Evolutionary conservation across 2,113 vertebrate species (phyloP).

Genomic region (Ahaetulla prasina): DNA sequence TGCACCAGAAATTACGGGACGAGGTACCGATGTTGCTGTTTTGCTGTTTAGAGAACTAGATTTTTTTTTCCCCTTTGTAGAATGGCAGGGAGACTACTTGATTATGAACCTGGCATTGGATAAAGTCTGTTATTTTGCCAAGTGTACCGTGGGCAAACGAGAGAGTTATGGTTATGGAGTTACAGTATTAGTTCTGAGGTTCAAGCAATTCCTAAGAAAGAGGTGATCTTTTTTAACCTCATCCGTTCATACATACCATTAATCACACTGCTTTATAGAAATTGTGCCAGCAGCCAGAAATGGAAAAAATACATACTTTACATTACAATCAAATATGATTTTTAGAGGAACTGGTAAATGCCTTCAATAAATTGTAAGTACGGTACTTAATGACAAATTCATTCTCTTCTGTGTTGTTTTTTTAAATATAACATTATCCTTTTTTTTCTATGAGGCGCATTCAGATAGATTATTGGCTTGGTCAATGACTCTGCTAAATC

Average conservation of each 20-base stretch:
- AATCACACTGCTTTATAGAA: background rate
- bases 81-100: background rate
- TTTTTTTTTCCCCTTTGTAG: background rate
- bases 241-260: background rate
- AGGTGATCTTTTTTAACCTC: background rate
- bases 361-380: background rate
- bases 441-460: background rate
- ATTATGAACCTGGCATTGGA: background rate
- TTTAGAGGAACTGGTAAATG: background rate
- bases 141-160: background rate
- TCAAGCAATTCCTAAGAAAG: background rate
- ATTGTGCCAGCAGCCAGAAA: background rate
- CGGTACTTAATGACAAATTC: background rate
- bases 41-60: background rate
- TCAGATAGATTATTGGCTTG: background rate
- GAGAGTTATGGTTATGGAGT: too few relatives aligned
- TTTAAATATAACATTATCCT: background rate
- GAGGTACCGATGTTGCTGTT: constrained; percentile 74
- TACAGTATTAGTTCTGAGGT: background rate
- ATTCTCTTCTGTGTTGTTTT: background rate
- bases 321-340: background rate
- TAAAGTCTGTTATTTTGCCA: background rate
- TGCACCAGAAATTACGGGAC: constrained; percentile 75
- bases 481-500: background rate
- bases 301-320: background rate